Evolutionary conservation across 2,113 vertebrate genomes (phyloP), one percentile per base, ranked within the genome.

Genomic region (Suricata suricatta): DNA sequence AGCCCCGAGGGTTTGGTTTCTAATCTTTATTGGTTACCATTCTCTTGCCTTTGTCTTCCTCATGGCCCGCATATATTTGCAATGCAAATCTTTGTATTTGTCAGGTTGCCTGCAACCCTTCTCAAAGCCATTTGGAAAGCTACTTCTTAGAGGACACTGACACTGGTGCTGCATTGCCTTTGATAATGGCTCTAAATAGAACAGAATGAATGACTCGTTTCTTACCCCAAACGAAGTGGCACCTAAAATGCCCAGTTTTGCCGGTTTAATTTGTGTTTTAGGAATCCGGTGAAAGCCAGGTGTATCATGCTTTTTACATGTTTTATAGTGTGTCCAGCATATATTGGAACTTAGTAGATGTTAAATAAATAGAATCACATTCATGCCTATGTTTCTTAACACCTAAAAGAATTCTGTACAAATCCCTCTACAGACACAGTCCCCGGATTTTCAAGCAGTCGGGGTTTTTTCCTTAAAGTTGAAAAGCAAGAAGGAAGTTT

Each of bases 401-500:
- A 68, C 21, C 5, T 0, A 38, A 83, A 85, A 86, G 63, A 16
- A 16, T 38, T 74, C 84, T 23, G 2, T 38, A 31, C 60, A 82
- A 38, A 79, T 19, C 38, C 3, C 27, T 23, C 33, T n/a, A 11
- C 33, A 35, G 84, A 54, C 3, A 11, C 1, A 17, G 60, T 17
- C 25, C 11, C 41, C 47, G 93, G 54, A 93, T 90, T 80, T 81
- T 88, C 27, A 54, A 54, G 79, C 81, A 69, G 63, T 38, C 44
- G 5, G 3, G 41, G 12, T 31, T 60, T 93, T 93, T 94, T 63
- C 82, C 85, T 88, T 35, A 60, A 81, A 90, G 95, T 64, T 63
- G 92, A 60, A 91, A 88, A 96, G 90, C 15, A 60, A 63, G 90
- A 96, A 72, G n/a, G 54, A 93, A 71, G 87, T 86, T 96, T 93